A percentile compares a stretch with the other conserved stretches of the same genome.
These are phyloP conservation scores for Cryptoprocta ferox DNA, from an alignment of 2,797 vertebrate species.

Conservation along the genomic window DNA sequence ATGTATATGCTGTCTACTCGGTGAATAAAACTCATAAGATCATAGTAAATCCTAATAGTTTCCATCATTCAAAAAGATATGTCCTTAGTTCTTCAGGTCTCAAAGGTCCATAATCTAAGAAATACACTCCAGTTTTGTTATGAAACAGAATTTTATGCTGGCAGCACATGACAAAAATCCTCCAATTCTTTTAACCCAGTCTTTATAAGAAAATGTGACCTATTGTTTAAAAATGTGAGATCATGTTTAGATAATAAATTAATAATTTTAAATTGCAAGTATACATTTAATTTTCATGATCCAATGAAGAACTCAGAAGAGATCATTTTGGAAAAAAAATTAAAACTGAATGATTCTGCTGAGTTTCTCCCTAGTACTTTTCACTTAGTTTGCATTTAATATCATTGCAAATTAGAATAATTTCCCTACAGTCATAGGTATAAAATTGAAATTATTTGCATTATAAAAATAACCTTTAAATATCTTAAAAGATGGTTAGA, in stretches of 20 bases:
- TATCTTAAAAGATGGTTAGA: slow-evolving; percentile 5
- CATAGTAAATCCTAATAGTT: not conserved
- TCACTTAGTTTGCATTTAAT: slow-evolving; percentile 19
- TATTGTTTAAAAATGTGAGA: not conserved
- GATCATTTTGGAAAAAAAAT: not conserved
- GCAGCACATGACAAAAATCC: not conserved
- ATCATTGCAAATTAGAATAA: slow-evolving; percentile 50
- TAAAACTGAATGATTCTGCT: slow-evolving; percentile 12
- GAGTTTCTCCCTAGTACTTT: not conserved
- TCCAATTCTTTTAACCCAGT: not conserved
- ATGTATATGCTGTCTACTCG: not conserved
- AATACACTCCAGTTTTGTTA: not conserved
- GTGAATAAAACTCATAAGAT: not conserved
- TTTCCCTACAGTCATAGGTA: not conserved
- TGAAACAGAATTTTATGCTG: not conserved
- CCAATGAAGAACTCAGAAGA: not conserved
- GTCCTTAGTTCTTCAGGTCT: not conserved
- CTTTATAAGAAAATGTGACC: not conserved
- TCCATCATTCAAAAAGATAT: not conserved
- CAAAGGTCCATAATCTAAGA: not conserved
- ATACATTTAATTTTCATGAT: not conserved
- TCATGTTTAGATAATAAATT: not conserved
- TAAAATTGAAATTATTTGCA: slow-evolving; percentile 54
- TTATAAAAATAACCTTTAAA: slow-evolving; percentile 58
- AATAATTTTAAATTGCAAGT: not conserved